These are phyloP conservation scores for Cydia fagiglandana DNA, from an alignment of 1,140 invertebrate genomes.

Conservation along the genomic window DNA sequence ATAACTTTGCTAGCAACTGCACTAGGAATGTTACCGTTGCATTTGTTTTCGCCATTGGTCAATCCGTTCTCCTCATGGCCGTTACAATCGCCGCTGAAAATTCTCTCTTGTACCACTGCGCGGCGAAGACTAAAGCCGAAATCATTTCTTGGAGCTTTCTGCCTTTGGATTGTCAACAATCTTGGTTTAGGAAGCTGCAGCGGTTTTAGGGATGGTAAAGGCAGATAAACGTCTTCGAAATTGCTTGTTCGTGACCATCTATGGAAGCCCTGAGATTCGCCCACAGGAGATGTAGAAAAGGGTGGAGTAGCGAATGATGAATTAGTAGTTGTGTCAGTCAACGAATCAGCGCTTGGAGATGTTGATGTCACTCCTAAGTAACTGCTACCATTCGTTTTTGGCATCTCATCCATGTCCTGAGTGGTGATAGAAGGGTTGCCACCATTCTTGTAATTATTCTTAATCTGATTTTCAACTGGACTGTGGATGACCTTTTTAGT, in stretches of 20 bases:
- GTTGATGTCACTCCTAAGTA: conserved; percentile 83
- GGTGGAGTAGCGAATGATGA: conserved; percentile 91
- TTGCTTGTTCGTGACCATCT: conserved; percentile 85
- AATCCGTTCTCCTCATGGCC: conserved; percentile 62
- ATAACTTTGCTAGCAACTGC: conserved; percentile 73
- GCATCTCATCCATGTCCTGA: conserved; percentile 66
- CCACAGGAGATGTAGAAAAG: conserved; percentile 89
- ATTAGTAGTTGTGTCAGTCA: conserved; percentile 90
- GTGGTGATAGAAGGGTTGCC: conserved; percentile 69
- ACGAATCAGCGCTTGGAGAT: conserved; percentile 88
- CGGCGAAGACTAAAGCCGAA: conserved; percentile 97
- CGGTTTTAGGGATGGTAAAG: conserved; percentile 88
- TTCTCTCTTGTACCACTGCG: conserved; percentile 87
- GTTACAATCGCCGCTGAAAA: conserved; percentile 64
- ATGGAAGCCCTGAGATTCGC: conserved; percentile 89
- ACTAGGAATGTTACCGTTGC: conserved; percentile 56
- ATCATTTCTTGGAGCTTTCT: conserved; percentile 91
- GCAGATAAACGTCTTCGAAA: conserved; percentile 87
- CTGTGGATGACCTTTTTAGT: conserved; percentile 80
- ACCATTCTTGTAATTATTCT: conserved; percentile 73
- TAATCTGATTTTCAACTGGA: conserved; percentile 73
- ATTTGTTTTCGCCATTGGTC: conserved; percentile 67
- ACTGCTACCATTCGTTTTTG: conserved; percentile 73
- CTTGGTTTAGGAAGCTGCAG: conserved; percentile 87
- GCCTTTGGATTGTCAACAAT: conserved; percentile 88